Conservation (phyloP, 2,797 vertebrate genomes). For the Scomberomorus guttatus region DNA sequence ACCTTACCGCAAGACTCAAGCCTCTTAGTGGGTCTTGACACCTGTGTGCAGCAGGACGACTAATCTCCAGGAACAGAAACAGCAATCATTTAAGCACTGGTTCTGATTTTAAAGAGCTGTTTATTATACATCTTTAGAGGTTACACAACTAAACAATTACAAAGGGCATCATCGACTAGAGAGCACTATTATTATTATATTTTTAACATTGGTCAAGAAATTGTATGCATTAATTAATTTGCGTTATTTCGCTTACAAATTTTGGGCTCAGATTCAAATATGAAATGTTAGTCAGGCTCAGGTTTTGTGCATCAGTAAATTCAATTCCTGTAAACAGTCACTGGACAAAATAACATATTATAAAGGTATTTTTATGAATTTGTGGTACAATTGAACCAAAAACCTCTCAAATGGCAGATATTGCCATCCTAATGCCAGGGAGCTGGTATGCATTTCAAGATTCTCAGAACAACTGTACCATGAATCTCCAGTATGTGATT, state of each 20-base stretch:
- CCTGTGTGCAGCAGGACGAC: neutral
- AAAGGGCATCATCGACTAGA: neutral
- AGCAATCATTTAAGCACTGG: neutral
- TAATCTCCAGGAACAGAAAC: constrained; percentile 51
- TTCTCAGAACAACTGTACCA: neutral
- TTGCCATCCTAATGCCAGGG: neutral
- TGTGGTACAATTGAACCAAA: neutral
- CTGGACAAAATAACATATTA: neutral
- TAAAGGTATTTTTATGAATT: neutral
- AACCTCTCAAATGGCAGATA: neutral
- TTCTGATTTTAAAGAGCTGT: neutral
- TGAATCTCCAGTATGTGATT: neutral
- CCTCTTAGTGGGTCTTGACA: constrained; percentile 54
- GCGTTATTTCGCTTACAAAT: neutral
- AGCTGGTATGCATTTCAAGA: no score
- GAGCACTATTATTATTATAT: neutral
- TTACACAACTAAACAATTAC: no score
- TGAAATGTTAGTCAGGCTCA: neutral
- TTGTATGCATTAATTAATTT: no score
- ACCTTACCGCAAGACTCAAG: constrained; percentile 20
- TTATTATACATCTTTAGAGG: no score
- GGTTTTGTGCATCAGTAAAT: neutral
- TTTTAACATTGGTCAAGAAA: neutral
- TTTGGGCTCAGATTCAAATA: neutral
- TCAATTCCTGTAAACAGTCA: neutral